Base-by-base conservation (phyloP, 2,797 vertebrate genomes). In the Periophthalmus magnuspinnatus region DNA sequence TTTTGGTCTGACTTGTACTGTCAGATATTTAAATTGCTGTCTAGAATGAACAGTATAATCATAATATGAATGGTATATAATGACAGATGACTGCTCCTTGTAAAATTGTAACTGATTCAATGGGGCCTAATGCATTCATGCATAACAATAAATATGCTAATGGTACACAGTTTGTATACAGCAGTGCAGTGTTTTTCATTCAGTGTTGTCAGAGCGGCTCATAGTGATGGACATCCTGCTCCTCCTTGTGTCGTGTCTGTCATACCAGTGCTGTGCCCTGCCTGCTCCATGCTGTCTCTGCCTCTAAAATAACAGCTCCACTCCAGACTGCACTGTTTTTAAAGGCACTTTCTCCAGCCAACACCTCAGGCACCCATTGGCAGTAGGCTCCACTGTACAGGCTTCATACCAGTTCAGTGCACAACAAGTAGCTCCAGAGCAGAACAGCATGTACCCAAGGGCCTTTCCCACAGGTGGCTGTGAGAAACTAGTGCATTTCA, bases 191-290 rank as follows among this genome's bases (percentile, higher is more conserved):
- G 24, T 65, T 32, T 65, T 52, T 33, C 45, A 65, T 65, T 52
- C 28, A 24, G 5, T n/a, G 17, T 19, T 65, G 63, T 65, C 28
- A 33, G 45, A 50, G 63, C 16, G 7, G 13, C 65, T 73, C 68
- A 74, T 68, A 47, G 47, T 59, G 78, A 83, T 41, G 77, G 76
- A 91, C 57, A 19, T 9, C 13, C 76, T 52, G 69, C 75, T 67
- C 71, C 80, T 74, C 78, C 71, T 80, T 69, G 19, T 67, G 36
- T 78, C 75, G 85, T 91, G 64, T 76, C 82, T 90, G 61, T 77
- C 86, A 94, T 93, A 80, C 88, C 86, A 84, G 24, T 24, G 74
- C 69, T 79, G 74, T 59, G 83, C 87, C 79, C 81, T 79, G 24
- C 77, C 79, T 71, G 63, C 74, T 65, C 76, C 72, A 62, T 5